These are phyloP conservation scores for Drosophila setosimentum DNA, from an alignment of 2,888 invertebrate genomes.

Conservation along the genomic window DNA sequence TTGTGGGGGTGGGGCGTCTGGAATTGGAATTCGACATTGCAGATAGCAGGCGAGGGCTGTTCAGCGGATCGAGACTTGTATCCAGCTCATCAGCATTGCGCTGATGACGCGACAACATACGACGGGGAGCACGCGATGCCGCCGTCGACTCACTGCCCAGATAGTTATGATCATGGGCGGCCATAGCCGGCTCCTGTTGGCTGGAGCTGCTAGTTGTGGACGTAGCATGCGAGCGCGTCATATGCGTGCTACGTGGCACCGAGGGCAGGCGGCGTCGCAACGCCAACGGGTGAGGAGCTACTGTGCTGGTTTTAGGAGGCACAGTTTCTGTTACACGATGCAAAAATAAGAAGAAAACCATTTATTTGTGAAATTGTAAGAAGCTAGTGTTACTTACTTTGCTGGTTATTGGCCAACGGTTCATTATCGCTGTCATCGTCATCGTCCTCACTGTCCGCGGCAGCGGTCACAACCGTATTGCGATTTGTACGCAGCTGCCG, in stretches of 20 bases:
- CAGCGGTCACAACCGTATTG: conserved; percentile 74
- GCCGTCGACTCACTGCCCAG: conserved; percentile 78
- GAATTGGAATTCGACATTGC: conserved; percentile 77
- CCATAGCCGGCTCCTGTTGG: conserved; percentile 48
- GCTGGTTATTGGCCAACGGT: conserved; percentile 82
- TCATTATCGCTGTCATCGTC: conserved; percentile 83
- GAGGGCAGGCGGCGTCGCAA: conserved; percentile 67
- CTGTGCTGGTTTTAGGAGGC: conserved; percentile 46
- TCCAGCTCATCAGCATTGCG: conserved; percentile 84
- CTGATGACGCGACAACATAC: conserved; percentile 84
- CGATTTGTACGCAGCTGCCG: conserved; percentile 84
- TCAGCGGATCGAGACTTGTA: conserved; percentile 74
- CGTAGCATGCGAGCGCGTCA: conserved; percentile 84
- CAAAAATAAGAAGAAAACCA: background rate
- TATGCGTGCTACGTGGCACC: conserved; percentile 65
- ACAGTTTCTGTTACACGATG: conserved; percentile 51
- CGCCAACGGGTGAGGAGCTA: conserved; percentile 71
- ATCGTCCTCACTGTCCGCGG: conserved; percentile 73
- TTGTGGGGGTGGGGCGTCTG: conserved; percentile 78
- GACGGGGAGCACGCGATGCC: conserved; percentile 80
- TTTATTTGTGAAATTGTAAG: background rate
- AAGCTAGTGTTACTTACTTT: conserved; percentile 58
- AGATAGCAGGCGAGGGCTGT: conserved; percentile 63
- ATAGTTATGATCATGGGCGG: conserved; percentile 84
- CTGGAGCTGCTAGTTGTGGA: conserved; percentile 68